Percentiles rank a stretch among this genome's conserved stretches.
These are phyloP conservation scores for Bombus superbus DNA, from an alignment of 1,140 invertebrate genomes.

Conservation along the genomic window DNA sequence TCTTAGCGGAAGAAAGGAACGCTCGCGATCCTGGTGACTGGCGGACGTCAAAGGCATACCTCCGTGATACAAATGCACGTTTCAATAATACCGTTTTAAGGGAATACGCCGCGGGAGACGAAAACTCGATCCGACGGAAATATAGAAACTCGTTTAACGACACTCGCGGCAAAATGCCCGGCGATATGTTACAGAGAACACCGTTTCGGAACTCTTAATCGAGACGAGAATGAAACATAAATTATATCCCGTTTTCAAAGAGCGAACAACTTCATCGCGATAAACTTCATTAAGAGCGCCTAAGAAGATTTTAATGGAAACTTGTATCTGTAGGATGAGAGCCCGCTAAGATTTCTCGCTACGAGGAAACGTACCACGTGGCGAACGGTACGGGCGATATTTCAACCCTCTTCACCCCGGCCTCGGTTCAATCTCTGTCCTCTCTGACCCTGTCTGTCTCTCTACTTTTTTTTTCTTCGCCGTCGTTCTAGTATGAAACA, in stretches of 20 bases:
- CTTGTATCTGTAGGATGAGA: conserved; percentile 20
- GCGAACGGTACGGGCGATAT: conserved; percentile 25
- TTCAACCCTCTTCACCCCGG: conserved; percentile 17
- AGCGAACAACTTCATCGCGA: conserved; percentile 34
- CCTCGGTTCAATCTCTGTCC: neutral
- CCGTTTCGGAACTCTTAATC: conserved; percentile 21
- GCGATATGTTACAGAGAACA: neutral
- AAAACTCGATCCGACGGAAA: neutral
- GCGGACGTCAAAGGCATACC: neutral
- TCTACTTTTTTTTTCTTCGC: neutral
- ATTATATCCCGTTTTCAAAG: conserved; percentile 28
- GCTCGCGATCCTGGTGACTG: neutral
- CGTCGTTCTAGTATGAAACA: neutral
- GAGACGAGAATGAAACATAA: conserved; percentile 40
- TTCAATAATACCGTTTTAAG: conserved; percentile 5
- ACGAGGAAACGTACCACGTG: conserved; percentile 13
- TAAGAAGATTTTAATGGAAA: conserved; percentile 43
- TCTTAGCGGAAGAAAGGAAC: neutral
- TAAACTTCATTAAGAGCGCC: conserved; percentile 34
- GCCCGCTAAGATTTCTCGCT: conserved; percentile 33
- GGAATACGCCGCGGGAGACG: too few species aligned
- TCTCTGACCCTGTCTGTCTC: neutral
- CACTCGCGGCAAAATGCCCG: neutral
- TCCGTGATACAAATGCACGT: neutral
- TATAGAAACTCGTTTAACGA: neutral